Base-by-base conservation (phyloP, 92 coral and sea anemone species). In the Desmophyllum pertusum region DNA sequence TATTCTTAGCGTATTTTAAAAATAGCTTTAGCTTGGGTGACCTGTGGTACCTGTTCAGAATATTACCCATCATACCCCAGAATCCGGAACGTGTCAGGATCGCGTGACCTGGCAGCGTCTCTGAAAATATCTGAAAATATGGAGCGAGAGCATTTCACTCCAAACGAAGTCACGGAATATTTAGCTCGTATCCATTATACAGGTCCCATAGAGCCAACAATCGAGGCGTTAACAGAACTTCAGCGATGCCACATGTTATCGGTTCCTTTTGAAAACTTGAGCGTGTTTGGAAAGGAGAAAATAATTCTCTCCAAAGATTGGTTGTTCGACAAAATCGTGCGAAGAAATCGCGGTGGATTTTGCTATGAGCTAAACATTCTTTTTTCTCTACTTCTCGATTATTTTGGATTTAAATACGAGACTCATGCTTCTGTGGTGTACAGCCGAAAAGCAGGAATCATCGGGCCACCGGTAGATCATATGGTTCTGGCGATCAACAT, bases 211-310 rank as follows among this genome's bases (percentile, higher is more conserved):
- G 39, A 53, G 40, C 85, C 90, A 78, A 90, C 90, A 3, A 40
- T 71, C 17, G 80, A 86, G 21, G 75, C 77, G 4, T 73, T 90
- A 38, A 3, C 11, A 17, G 43, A 86, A 41, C 88, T 90, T 5
- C 93, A 90, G 42, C 40, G 57, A 57, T 75, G 87, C 6, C 93
- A 90, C 33, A 42, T 90, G 17, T 41, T 81, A 41, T 53, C 84
- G 7, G 83, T 90, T 5, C 93, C 93, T 13, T 90, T 90, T 78
- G 93, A 90, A 65, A 85, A 86, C 87, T 84, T 90, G 25, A 85
- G 87, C 46, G 73, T 73, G 25, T 48, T 29, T 66, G 71, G 79
- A 29, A 81, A 70, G 31, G 87, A 90, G 42, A 40, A 43, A 40
- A 75, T 85, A 25, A 13, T 41, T 2, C 83, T 67, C 70, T 46